A percentile compares a stretch with the other conserved stretches of the same genome.
Evolutionary conservation across 2,797 vertebrate species (phyloP).

Genomic region (Hemibagrus guttatus): DNA sequence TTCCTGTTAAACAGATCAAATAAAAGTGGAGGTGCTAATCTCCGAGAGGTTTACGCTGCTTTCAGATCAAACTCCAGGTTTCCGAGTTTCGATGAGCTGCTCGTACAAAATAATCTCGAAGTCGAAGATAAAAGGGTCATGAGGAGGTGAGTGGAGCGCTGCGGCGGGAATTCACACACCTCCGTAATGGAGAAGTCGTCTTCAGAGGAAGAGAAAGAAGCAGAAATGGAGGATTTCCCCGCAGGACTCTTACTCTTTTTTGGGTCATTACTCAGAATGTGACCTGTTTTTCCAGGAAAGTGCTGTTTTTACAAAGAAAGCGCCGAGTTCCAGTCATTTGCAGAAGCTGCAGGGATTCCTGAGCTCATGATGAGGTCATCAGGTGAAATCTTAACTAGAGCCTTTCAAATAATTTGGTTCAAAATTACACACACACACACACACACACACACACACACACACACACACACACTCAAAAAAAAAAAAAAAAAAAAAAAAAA

Average conservation of each 20-base stretch:
- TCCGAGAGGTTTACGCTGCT: neutral
- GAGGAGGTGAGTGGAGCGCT: neutral
- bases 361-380: neutral
- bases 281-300: neutral
- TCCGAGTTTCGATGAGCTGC: neutral
- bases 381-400: neutral
- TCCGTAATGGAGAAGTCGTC: neutral
- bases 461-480: too few species aligned
- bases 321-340: neutral
- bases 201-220: neutral
- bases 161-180: neutral
- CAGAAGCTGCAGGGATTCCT: neutral
- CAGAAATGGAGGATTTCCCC: neutral
- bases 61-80: neutral
- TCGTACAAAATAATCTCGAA: neutral
- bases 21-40: neutral
- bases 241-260: neutral
- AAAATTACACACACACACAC: neutral
- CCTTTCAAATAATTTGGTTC: neutral
- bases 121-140: neutral
- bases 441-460: too few species aligned
- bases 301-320: neutral
- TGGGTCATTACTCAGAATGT: neutral
- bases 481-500: too few species aligned
- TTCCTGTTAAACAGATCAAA: neutral